Conservation (phyloP, 1,140 invertebrate genomes). For the Rhagoletis zephyria region DNA sequence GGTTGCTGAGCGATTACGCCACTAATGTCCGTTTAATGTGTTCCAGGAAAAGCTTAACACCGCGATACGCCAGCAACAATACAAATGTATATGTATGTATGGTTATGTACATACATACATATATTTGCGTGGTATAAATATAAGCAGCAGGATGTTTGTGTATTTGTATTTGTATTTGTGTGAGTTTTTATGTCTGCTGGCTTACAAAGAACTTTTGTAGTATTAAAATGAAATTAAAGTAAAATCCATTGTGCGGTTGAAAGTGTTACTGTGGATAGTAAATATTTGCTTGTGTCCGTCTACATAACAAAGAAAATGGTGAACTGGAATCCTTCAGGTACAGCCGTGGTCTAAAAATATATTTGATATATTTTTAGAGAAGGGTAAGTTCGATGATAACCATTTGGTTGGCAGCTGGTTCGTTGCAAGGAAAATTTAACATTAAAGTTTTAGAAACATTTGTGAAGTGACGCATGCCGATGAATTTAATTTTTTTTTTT, state of each 20-base stretch:
- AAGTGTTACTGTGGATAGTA: not conserved
- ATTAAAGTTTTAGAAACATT: too few species aligned
- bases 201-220: not conserved
- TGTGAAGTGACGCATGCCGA: too few species aligned
- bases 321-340: too few species aligned
- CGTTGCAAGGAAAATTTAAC: too few species aligned
- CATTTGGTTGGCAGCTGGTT: too few species aligned
- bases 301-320: not conserved
- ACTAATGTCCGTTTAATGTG: constrained; percentile 41
- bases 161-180: too few species aligned
- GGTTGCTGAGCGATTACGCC: not conserved
- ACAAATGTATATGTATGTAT: not conserved
- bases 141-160: too few species aligned
- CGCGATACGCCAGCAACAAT: not conserved
- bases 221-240: constrained; percentile 27
- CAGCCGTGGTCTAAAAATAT: too few species aligned
- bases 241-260: not conserved
- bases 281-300: not conserved
- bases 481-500: too few species aligned
- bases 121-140: too few species aligned
- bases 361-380: too few species aligned
- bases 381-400: too few species aligned
- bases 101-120: not conserved
- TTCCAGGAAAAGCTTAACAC: not conserved
- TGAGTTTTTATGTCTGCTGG: not conserved